Base-by-base conservation (phyloP, 2,797 vertebrate genomes). In the Luscinia luscinia region DNA sequence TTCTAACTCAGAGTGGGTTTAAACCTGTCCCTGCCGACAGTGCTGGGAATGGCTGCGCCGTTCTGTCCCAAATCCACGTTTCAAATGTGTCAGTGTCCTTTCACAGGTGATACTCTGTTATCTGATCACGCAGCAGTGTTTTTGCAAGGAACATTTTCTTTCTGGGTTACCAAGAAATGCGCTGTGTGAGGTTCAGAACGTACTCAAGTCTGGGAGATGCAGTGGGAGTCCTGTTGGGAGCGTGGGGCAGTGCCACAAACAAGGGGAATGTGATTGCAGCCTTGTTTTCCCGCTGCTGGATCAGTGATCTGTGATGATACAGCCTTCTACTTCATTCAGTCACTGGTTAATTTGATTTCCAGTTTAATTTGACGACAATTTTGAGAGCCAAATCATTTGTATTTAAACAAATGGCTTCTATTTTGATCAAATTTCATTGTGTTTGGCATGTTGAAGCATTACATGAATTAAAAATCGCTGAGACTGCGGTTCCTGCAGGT, bases 361-460 rank as follows among this genome's bases (percentile, higher is more conserved):
- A 85, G 51, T 92, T 96, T 90, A 96, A 94, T 96, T 92, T 94
- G 89, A 86, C 94, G 86, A 91, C 82, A 41, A 80, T 92, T 93
- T 76, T 32, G 85, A 84, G 94, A 93, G 89, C 80, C 89, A 92
- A 87, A 94, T 93, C 19, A 13, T 73, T 94, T 95, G 89, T 96
- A 83, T 80, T 94, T 74, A 92, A 90, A 94, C 94, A 94, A 95
- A 89, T 81, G 57, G 46, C 86, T 86, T 89, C 89, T 92, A 87
- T 95, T 94, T 94, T 93, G 78, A 87, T 94, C 73, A 38, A 54
- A 87, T 86, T 85, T 77, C 87, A 78, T 94, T 91, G 90, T 80
- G 80, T 52, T 93, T 93, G 93, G 78, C 84, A 38, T 73, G 64
- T 70, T 55, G 83, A 76, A 79, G 57, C 55, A 79, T 81, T 91